phyloP scores from a whole-genome alignment of 2,888 invertebrate species.

The Diaphora mendica region DNA sequence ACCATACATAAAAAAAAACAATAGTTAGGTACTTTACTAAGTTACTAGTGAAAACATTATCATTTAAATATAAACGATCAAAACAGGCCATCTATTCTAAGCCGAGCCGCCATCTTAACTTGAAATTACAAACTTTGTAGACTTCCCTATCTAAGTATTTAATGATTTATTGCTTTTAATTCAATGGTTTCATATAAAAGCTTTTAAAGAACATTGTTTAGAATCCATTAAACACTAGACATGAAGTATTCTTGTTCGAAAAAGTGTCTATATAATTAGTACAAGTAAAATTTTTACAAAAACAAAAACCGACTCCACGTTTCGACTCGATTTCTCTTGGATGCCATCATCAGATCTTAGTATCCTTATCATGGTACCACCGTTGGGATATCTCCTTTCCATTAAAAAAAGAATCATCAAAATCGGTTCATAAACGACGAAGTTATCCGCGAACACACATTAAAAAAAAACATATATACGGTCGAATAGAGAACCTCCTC shows the following conservation, averaged over 20 bases:
- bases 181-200: neutral
- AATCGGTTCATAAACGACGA: no score
- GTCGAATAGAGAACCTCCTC: no score
- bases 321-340: no score
- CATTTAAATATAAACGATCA: conserved; percentile 14
- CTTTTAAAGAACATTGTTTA: neutral
- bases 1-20: no score
- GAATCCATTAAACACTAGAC: neutral
- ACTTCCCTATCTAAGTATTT: neutral
- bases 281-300: no score
- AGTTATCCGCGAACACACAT: no score
- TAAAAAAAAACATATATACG: no score
- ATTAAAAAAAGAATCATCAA: no score
- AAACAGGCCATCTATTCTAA: neutral
- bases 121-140: neutral
- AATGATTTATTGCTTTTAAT: neutral
- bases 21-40: neutral
- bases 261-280: neutral
- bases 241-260: neutral
- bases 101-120: neutral
- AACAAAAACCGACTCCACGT: no score
- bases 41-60: neutral
- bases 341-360: no score
- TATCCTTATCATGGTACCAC: no score
- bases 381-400: no score